Evolutionary conservation across 2,888 invertebrate species (phyloP), one percentile per base, ranked within the genome.

Genomic region (Drosophila paracracens): DNA sequence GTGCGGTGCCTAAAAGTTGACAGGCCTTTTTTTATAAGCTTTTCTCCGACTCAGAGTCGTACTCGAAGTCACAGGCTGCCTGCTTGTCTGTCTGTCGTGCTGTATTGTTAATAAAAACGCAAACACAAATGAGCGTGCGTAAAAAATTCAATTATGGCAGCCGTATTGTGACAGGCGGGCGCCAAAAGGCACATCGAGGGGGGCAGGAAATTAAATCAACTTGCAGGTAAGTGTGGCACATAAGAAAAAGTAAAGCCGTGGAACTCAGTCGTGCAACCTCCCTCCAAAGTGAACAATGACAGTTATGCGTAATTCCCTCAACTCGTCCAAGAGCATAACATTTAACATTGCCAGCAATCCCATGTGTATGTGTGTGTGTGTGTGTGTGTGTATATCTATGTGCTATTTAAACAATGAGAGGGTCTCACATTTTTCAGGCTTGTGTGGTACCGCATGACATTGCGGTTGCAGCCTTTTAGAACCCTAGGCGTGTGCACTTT

Each of bases 51-150:
- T 36, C 25, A 18, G 6, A 54, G 38, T 18, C 43, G 29, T 0
- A 65, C 51, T 21, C 35, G 21, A 13, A 66, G 43, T 46, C 29
- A 31, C 18, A 40, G 57, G 35, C 29, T 21, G 51, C 52, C 38
- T 65, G 64, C 60, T 46, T 76, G 78, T 54, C 64, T 69, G 83
- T 61, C 40, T 58, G 66, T 66, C 58, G 61, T 77, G 69, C 64
- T 74, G 72, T 57, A 72, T 79, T 85, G 84, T 89, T 89, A 85
- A 85, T 85, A 85, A 89, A 84, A 84, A 89, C 85, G 76, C 85
- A 86, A 86, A 89, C 88, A 89, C 90, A 89, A 86, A 86, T 86
- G 85, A 86, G 90, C 88, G 88, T 86, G 85, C 88, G 85, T 86
- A 86, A 89, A 89, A 86, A 86, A 89, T 86, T 86, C 85, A 86